Base-by-base conservation (phyloP, 2,113 vertebrate species). In the Chrysemys picta region DNA sequence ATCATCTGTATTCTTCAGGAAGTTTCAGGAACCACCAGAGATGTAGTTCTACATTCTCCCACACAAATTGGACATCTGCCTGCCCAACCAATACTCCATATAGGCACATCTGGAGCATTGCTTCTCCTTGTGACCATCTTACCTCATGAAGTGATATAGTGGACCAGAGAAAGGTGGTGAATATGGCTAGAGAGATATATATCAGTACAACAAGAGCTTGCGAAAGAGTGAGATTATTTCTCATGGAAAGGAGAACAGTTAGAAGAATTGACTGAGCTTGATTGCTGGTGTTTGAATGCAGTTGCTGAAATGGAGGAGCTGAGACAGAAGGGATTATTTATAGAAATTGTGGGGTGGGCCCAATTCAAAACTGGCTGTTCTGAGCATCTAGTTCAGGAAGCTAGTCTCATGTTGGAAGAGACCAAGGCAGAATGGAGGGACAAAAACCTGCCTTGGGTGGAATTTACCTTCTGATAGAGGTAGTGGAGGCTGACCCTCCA, bases 1-100 rank as follows among this genome's bases (percentile, higher is more conserved):
- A 17, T 52, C 29, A 27, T 82, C 69, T n/a, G 11, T 52, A n/a
- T 87, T 83, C 2, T 89, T 95, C 87, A 85, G 88, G 85, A 93
- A 93, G 89, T 89, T 38, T 80, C 75, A 93, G 92, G 54, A 83
- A 94, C 57, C 82, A 17, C 65, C 47, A 87, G 84, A 95, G 88
- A 91, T 75, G 50, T 94, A 93, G 89, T 93, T 93, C 88, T 95
- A 89, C 84, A 84, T 87, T 42, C 75, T 96, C 24, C 50, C 19
- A 59, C 76, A 54, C n/a, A 92, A 83, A 89, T 22, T 82, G 53
- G 42, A 47, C 54, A 35, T 35, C 53, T 72, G 72, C 62, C 92
- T 92, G 75, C 87, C 79, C 84, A 81, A 84, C 14, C 78, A 80
- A 3, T 27, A 52, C 93, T 45, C 84, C 59, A 5, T 84, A 9